A percentile compares a stretch with the other conserved stretches of the same genome.
These are phyloP conservation scores for Scolopax bukidnonensis DNA, from an alignment of 2,797 vertebrate species.

Conservation along the genomic window DNA sequence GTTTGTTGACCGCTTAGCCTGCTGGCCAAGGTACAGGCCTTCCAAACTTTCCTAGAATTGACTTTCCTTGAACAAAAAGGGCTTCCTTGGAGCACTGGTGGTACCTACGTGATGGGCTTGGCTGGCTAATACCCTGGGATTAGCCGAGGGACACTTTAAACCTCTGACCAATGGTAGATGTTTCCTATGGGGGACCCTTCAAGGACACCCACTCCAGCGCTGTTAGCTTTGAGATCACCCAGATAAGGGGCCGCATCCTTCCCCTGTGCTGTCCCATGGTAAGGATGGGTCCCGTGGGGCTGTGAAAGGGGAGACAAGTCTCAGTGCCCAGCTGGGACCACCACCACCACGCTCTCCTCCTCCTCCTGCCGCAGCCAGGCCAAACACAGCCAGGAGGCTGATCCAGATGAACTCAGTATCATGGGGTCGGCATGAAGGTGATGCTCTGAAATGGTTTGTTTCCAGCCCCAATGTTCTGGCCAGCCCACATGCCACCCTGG, in stretches of 20 bases:
- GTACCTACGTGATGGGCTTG: conserved; percentile 52
- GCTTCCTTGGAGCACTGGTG: neutral
- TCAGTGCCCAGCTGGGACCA: rapidly evolving
- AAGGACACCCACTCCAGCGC: neutral
- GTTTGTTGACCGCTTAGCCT: conserved; percentile 26
- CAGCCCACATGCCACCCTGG: rapidly evolving
- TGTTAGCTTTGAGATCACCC: conserved; percentile 29
- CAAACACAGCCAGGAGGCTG: neutral
- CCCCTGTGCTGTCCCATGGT: rapidly evolving
- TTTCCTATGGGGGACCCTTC: conserved; percentile 19
- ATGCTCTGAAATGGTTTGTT: neutral
- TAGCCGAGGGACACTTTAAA: conserved; percentile 51
- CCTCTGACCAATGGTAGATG: conserved; percentile 21
- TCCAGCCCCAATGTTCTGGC: neutral
- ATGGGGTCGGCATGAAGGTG: rapidly evolving
- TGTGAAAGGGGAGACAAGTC: neutral
- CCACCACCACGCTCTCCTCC: neutral
- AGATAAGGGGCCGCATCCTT: conserved; percentile 34
- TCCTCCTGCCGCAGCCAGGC: neutral
- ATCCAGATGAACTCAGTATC: neutral
- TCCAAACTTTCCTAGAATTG: conserved; percentile 43
- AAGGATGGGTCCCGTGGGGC: neutral
- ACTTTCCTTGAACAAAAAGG: conserved; percentile 56
- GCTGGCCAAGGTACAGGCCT: conserved; percentile 55
- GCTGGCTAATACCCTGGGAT: conserved; percentile 35